A percentile compares a stretch with the other conserved stretches of the same genome.
Evolutionary conservation across 2,888 invertebrate genomes (phyloP).

Genomic region (Phortica okadai): DNA sequence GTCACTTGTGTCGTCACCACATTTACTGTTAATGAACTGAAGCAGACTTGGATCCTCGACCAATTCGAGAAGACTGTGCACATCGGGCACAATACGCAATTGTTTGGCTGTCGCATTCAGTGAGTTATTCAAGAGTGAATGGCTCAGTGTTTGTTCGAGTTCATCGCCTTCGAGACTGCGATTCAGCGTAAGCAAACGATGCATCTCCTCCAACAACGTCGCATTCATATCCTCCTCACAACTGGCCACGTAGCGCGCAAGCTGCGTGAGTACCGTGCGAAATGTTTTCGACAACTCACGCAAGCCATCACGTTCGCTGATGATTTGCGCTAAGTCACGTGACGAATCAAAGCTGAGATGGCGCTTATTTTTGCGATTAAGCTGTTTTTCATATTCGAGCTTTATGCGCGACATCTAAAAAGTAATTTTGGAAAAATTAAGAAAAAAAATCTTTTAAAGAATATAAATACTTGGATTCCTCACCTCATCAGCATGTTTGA

Average conservation of each 20-base stretch:
- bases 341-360: conserved; percentile 74
- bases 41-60: conserved; percentile 81
- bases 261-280: conserved; percentile 82
- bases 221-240: conserved; percentile 89
- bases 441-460: conserved; percentile 2
- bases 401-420: conserved; percentile 76
- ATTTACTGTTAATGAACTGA: conserved; percentile 80
- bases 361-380: conserved; percentile 75
- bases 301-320: conserved; percentile 80
- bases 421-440: too few relatives aligned
- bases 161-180: conserved; percentile 63
- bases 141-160: conserved; percentile 61
- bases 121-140: conserved; percentile 60
- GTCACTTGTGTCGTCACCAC: conserved; percentile 66
- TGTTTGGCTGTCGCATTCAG: conserved; percentile 72
- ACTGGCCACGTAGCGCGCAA: conserved; percentile 84
- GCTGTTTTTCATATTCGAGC: conserved; percentile 74
- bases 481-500: conserved; percentile 81
- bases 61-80: conserved; percentile 79
- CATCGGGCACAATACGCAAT: conserved; percentile 85
- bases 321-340: conserved; percentile 74
- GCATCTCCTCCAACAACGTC: conserved; percentile 81
- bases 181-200: conserved; percentile 61
- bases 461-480: conserved; percentile 30
- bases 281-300: conserved; percentile 82